phyloP scores from a whole-genome alignment of 2,113 vertebrate species.

The Bagarius yarrelli region DNA sequence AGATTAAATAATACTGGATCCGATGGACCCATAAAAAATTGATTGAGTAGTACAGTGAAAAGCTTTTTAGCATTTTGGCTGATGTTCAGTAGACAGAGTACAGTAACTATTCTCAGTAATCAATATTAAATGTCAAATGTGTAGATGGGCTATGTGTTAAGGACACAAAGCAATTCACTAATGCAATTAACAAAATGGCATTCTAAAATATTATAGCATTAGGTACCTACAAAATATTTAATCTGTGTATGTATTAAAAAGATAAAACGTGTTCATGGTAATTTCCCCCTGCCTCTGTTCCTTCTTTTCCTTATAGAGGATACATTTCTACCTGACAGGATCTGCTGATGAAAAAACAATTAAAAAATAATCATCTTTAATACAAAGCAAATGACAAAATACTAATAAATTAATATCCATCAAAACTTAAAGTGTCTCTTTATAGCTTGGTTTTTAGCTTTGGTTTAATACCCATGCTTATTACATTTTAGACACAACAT shows the following conservation, averaged over 20 bases:
- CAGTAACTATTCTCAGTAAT: slow-evolving; percentile 28
- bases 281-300: slow-evolving; percentile 24
- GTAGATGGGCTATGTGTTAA: slow-evolving; percentile 16
- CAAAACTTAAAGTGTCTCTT: background rate
- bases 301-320: background rate
- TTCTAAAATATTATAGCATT: background rate
- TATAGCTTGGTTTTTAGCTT: background rate
- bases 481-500: background rate
- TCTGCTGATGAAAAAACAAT: background rate
- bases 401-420: background rate
- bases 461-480: background rate
- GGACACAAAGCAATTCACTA: slow-evolving; percentile 15
- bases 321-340: slow-evolving; percentile 16
- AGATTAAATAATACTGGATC: slow-evolving; percentile 29
- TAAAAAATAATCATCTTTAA: background rate
- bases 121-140: slow-evolving; percentile 34
- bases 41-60: slow-evolving; percentile 30
- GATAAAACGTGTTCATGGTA: background rate
- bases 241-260: slow-evolving; percentile 11
- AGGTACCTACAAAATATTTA: background rate
- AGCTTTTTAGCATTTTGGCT: slow-evolving; percentile 29
- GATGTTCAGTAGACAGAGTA: slow-evolving; percentile 28
- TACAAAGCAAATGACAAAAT: background rate
- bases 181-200: slow-evolving; percentile 13
- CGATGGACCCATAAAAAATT: slow-evolving; percentile 27